Percentiles rank a stretch among this genome's conserved stretches.
These are phyloP conservation scores for Cryptotermes secundus DNA, from an alignment of 1,140 invertebrate genomes.

Conservation along the genomic window DNA sequence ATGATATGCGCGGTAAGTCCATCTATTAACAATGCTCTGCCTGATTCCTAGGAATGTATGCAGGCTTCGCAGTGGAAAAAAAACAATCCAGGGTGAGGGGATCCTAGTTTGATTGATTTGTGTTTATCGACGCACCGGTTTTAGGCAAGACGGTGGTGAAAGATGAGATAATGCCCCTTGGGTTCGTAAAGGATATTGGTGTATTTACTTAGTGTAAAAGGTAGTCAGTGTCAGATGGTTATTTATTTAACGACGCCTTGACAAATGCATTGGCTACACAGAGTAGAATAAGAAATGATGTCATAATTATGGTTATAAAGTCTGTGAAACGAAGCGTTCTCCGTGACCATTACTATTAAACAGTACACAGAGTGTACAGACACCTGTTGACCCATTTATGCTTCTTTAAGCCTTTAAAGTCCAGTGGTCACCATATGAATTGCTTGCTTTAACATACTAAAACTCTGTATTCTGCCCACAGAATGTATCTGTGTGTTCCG, in stretches of 20 bases:
- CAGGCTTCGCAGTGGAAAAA: not conserved
- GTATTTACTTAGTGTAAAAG: too few species aligned
- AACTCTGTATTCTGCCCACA: too few species aligned
- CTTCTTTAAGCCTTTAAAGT: too few species aligned
- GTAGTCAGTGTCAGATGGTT: not conserved
- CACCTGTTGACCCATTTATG: too few species aligned
- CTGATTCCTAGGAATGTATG: not conserved
- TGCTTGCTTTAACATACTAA: too few species aligned
- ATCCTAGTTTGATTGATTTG: not conserved
- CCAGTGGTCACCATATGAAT: too few species aligned
- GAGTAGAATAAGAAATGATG: too few species aligned
- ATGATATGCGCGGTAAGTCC: not conserved
- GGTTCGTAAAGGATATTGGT: not conserved
- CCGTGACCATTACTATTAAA: too few species aligned
- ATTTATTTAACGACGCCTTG: not conserved
- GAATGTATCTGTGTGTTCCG: too few species aligned
- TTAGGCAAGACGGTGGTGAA: not conserved
- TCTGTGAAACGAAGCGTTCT: too few species aligned
- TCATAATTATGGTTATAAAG: too few species aligned
- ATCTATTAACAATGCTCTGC: conserved; percentile 13
- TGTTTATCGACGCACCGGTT: not conserved
- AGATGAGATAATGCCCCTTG: conserved; percentile 6
- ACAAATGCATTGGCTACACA: not conserved
- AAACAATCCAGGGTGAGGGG: not conserved
- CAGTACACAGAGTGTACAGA: too few species aligned